phyloP scores from a whole-genome alignment of 2,888 invertebrate species.

The Sepioteuthis lessoniana region DNA sequence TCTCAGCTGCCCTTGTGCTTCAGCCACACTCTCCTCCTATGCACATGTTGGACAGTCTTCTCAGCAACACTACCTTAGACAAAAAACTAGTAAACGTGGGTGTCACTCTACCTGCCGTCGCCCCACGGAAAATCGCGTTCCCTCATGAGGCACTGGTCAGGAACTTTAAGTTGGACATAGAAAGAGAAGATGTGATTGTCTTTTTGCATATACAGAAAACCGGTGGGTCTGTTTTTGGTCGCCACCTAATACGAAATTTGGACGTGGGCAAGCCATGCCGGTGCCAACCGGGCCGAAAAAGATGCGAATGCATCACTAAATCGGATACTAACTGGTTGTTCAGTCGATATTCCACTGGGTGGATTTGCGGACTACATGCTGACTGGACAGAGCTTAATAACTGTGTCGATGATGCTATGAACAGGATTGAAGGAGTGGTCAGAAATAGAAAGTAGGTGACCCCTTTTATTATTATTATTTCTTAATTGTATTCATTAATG shows the following conservation, averaged over 20 bases:
- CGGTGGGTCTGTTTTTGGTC: slow-evolving; percentile 96
- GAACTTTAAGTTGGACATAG: slow-evolving; percentile 76
- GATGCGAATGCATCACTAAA: slow-evolving; percentile 77
- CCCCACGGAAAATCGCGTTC: neutral
- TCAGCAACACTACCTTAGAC: neutral
- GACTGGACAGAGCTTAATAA: slow-evolving; percentile 93
- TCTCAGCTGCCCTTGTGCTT: neutral
- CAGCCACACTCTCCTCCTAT: slow-evolving; percentile 36
- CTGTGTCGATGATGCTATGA: slow-evolving; percentile 85
- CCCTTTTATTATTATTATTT: neutral
- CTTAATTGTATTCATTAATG: too few species aligned
- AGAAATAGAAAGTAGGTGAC: slow-evolving; percentile 80
- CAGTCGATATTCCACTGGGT: slow-evolving; percentile 74
- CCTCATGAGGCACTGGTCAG: slow-evolving; percentile 82
- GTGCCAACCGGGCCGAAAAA: slow-evolving; percentile 90
- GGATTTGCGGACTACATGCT: slow-evolving; percentile 92
- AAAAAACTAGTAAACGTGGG: neutral
- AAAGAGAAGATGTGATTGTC: slow-evolving; percentile 96
- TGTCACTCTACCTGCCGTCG: neutral
- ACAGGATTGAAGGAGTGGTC: slow-evolving; percentile 89
- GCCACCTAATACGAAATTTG: slow-evolving; percentile 94
- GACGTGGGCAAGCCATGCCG: slow-evolving; percentile 93
- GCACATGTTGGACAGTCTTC: neutral
- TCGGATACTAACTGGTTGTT: slow-evolving; percentile 85
- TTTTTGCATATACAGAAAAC: slow-evolving; percentile 99